A percentile compares a stretch with the other conserved stretches of the same genome.
Conservation (phyloP, 2,113 vertebrate species). For the Lathamus discolor region DNA sequence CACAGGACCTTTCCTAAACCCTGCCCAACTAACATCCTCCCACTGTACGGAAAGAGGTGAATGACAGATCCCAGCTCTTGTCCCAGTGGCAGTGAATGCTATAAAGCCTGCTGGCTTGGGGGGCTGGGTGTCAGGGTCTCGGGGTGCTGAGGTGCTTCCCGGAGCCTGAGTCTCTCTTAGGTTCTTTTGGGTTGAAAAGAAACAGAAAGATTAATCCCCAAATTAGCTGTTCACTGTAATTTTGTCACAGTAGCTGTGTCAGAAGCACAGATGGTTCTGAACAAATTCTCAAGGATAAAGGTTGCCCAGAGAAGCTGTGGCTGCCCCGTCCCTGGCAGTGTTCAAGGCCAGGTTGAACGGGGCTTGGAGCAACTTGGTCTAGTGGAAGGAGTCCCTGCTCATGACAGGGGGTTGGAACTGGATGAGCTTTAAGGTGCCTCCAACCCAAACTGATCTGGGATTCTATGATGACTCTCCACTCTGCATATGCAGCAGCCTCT, state of each 20-base stretch:
- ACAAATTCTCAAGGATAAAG: background rate
- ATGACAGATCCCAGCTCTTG: background rate
- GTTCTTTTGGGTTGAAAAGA: background rate
- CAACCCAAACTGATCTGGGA: background rate
- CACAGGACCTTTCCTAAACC: background rate
- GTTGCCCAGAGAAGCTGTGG: background rate
- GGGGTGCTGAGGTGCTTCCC: background rate
- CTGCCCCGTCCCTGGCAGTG: background rate
- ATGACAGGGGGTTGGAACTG: background rate
- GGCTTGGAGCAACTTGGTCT: background rate
- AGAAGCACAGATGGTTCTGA: background rate
- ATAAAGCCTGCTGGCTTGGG: background rate
- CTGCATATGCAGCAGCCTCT: background rate
- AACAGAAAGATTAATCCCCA: background rate
- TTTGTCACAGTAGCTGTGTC: background rate
- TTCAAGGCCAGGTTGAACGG: background rate
- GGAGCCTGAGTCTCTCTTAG: background rate
- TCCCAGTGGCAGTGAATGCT: background rate
- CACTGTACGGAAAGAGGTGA: background rate
- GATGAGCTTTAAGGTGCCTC: background rate
- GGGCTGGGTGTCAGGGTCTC: fast-evolving
- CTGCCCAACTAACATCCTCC: fast-evolving
- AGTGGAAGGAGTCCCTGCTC: background rate
- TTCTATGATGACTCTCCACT: background rate
- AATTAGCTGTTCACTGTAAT: background rate